phyloP scores from a whole-genome alignment of 1,140 invertebrate species.

The Paralvinella palmiformis region DNA sequence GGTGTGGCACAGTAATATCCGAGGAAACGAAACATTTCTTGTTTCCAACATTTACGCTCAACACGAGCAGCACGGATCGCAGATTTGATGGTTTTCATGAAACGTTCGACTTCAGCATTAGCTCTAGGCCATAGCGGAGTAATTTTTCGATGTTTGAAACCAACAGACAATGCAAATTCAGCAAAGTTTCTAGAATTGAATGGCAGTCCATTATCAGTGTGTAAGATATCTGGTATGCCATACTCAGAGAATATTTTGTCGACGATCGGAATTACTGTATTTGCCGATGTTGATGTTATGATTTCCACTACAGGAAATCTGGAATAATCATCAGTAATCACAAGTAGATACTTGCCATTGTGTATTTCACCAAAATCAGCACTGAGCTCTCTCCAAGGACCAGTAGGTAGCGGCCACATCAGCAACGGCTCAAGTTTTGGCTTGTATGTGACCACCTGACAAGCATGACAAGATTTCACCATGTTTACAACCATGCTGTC shows the following conservation, averaged over 20 bases:
- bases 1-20: conserved; percentile 21
- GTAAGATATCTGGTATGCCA: conserved; percentile 19
- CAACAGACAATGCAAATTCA: conserved; percentile 19
- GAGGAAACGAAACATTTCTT: conserved; percentile 19
- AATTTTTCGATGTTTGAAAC: conserved; percentile 23
- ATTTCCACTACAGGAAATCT: conserved; percentile 25
- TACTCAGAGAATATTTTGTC: conserved; percentile 21
- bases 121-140: conserved; percentile 21
- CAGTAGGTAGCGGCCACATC: background rate
- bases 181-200: conserved; percentile 22
- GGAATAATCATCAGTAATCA: conserved; percentile 28
- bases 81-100: conserved; percentile 20
- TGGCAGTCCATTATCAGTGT: conserved; percentile 27
- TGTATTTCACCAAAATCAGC: conserved; percentile 20
- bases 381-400: background rate
- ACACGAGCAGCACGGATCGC: conserved; percentile 4
- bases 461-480: background rate
- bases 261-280: conserved; percentile 17
- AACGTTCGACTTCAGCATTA: conserved; percentile 22
- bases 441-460: background rate
- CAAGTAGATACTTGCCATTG: conserved; percentile 20
- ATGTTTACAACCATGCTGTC: background rate
- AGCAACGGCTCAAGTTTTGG: background rate
- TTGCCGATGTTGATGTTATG: conserved; percentile 20
- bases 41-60: conserved; percentile 17